Evolutionary conservation across 2,797 vertebrate genomes (phyloP).

Genomic region (Uromys caudimaculatus): DNA sequence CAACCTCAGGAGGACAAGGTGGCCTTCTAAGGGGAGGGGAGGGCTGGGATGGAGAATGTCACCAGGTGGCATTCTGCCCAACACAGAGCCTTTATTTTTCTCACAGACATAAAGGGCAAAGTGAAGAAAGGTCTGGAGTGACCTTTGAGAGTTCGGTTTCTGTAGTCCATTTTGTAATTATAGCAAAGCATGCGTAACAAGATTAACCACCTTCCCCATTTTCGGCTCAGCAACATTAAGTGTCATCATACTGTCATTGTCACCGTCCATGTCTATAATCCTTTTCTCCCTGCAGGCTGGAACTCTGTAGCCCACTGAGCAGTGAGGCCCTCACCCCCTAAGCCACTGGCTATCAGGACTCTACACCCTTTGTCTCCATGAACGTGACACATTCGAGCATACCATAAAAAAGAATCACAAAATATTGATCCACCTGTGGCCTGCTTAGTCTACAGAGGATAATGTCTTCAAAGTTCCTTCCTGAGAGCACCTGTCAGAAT

Average conservation of each 20-base stretch:
- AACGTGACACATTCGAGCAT: neutral
- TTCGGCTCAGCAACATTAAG: neutral
- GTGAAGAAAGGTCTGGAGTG: neutral
- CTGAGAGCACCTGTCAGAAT: neutral
- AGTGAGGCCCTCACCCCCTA: neutral
- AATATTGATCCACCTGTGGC: neutral
- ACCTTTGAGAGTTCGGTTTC: neutral
- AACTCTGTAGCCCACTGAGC: neutral
- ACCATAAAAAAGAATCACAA: neutral
- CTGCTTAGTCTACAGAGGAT: neutral
- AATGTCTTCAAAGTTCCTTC: neutral
- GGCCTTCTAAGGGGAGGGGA: neutral
- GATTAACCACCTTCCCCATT: neutral
- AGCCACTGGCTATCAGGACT: neutral
- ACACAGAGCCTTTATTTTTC: slow-evolving; percentile 52
- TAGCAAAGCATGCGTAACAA: neutral
- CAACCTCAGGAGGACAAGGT: neutral
- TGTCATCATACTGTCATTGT: rapidly evolving
- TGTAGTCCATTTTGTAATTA: neutral
- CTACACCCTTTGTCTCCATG: neutral
- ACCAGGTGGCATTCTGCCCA: neutral
- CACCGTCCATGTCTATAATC: neutral
- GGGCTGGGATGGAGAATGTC: neutral
- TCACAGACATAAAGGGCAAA: neutral
- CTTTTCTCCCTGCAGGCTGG: neutral